These are phyloP conservation scores for Sinosuthora webbiana DNA, from an alignment of 2,113 vertebrate species.

Conservation along the genomic window DNA sequence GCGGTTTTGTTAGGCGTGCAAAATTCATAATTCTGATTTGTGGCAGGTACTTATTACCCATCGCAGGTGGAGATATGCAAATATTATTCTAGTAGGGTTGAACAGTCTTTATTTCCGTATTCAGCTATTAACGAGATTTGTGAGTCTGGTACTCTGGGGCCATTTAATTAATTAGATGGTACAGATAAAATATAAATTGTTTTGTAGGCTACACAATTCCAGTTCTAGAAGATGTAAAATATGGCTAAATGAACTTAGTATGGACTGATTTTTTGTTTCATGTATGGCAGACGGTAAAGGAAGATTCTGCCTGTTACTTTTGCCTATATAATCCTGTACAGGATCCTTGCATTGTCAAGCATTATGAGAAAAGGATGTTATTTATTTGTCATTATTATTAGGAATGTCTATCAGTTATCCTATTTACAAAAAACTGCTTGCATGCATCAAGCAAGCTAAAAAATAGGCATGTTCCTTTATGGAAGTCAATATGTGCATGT, in stretches of 20 bases:
- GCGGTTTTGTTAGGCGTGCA: conserved; percentile 83
- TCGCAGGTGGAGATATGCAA: conserved; percentile 90
- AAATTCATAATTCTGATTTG: conserved; percentile 89
- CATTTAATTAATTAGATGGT: conserved; percentile 87
- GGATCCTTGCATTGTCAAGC: conserved; percentile 7
- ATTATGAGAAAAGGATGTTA: conserved; percentile 32
- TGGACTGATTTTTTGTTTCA: conserved; percentile 60
- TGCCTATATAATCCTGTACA: not conserved
- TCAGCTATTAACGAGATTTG: conserved; percentile 86
- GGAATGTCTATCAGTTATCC: conserved; percentile 19
- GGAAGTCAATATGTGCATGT: not conserved
- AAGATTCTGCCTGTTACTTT: conserved; percentile 50
- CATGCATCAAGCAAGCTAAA: not conserved
- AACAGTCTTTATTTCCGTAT: conserved; percentile 83
- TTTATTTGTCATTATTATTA: conserved; percentile 43
- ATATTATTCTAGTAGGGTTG: conserved; percentile 83
- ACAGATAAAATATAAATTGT: conserved; percentile 84
- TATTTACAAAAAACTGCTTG: not conserved
- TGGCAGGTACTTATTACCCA: conserved; percentile 88
- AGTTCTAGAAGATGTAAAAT: conserved; percentile 69
- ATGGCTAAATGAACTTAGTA: conserved; percentile 66
- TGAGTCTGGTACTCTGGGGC: conserved; percentile 81
- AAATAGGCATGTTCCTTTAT: not conserved
- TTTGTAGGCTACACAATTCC: conserved; percentile 77
- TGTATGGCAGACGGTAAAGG: not conserved